Base-by-base conservation (phyloP, 2,888 invertebrate genomes). In the Nebria salina region DNA sequence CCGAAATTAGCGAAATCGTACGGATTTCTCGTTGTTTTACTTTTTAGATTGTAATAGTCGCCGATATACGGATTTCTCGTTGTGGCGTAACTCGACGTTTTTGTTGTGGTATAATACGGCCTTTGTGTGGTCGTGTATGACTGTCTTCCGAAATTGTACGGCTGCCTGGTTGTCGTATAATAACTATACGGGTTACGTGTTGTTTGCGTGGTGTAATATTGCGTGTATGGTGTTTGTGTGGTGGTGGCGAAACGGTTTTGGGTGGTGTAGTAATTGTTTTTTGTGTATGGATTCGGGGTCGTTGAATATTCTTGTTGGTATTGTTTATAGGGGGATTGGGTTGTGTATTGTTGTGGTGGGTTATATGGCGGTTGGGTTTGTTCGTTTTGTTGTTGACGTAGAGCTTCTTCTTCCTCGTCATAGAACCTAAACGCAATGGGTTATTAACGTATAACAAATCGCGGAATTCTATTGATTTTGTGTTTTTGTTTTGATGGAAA, bases 31-130 rank as follows among this genome's bases (percentile, higher is more conserved):
- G 93, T 92, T 0, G 93, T 92, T 76, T 86, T 86, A 88, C 85
- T 86, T 87, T 89, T 86, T 86, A 88, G 84, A 87, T 87, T 81
- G 87, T 88, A 88, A 86, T 89, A 84, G 90, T 90, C 85, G 75
- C 87, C 87, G 82, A 88, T 83, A 87, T 92, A 92, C 1, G 92
- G 92, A 85, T 90, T 92, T 87, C 89, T 90, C 11, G 92, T 92
- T 13, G 91, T 90, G 20, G 83, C 83, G 41, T 82, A 81, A 26
- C 82, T 79, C n/a, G 73, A 76, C 26, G 83, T 82, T 74, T 83
- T 84, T 9, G 83, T 82, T 65, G 83, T 84, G 72, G 83, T 81
- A 81, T 83, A 75, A 82, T 83, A 65, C 76, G 83, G 83, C 72
- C 66, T 79, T 73, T 84, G 82, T 8, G 85, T 85, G 9, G 85